These are phyloP conservation scores for Mesaphorura yosii DNA, from an alignment of 1,140 invertebrate genomes.

Conservation along the genomic window DNA sequence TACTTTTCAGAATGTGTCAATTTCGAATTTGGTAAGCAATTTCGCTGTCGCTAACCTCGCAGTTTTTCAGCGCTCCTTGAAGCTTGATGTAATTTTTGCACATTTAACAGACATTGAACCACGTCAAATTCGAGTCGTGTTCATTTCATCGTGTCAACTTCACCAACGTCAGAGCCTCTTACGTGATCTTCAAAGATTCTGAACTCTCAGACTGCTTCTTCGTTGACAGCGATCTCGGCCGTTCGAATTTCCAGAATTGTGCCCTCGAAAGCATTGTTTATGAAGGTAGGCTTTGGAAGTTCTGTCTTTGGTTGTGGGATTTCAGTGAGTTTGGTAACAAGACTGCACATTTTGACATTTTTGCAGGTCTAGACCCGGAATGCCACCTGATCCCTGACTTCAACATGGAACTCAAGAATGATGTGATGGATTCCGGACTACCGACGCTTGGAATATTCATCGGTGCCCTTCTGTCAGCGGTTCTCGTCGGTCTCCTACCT, in stretches of 20 bases:
- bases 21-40: constrained; percentile 27
- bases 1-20: constrained; percentile 24
- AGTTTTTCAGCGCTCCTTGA: too few relatives aligned
- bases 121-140: constrained; percentile 31
- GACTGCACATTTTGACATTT: constrained; percentile 8
- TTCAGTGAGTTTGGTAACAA: not conserved
- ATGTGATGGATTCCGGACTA: constrained; percentile 28
- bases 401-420: constrained; percentile 28
- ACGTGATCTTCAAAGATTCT: constrained; percentile 29
- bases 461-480: constrained; percentile 16
- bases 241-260: constrained; percentile 28
- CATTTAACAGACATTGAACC: constrained; percentile 31
- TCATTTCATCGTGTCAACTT: constrained; percentile 31
- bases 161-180: constrained; percentile 28
- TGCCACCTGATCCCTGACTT: constrained; percentile 31
- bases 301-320: not conserved
- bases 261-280: constrained; percentile 28
- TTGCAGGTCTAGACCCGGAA: constrained; percentile 24
- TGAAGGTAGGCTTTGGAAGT: constrained; percentile 15
- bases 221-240: constrained; percentile 26
- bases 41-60: too few relatives aligned
- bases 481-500: constrained; percentile 9
- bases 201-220: constrained; percentile 29
- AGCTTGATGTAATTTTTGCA: too few relatives aligned
- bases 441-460: constrained; percentile 29